Evolutionary conservation across 2,888 invertebrate species (phyloP).

Genomic region (Epinotia brunnichana): DNA sequence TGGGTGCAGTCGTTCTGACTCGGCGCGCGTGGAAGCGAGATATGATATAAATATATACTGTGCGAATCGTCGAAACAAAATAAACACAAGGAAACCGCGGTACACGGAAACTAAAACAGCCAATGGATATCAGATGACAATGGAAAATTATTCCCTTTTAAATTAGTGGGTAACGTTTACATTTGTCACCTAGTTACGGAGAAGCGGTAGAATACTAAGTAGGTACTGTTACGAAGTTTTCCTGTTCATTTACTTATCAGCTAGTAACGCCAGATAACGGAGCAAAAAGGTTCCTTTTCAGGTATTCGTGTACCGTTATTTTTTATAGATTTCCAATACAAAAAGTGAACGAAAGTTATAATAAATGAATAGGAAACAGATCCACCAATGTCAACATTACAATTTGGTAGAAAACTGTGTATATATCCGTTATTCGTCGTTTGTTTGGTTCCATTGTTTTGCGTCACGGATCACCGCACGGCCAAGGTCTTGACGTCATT

Average conservation of each 20-base stretch:
- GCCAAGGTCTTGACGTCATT: constrained; percentile 47
- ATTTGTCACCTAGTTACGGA: constrained; percentile 8
- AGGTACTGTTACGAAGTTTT: constrained; percentile 2
- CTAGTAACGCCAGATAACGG: too few species aligned
- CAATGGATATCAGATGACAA: constrained; percentile 19
- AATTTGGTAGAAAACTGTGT: constrained; percentile 27
- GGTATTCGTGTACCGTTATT: background rate
- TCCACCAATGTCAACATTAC: constrained; percentile 28
- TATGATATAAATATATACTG: background rate
- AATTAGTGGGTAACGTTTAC: constrained; percentile 12
- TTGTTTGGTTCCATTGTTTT: constrained; percentile 48
- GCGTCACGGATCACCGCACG: constrained; percentile 47
- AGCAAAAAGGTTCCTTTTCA: too few species aligned
- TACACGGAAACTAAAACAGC: constrained; percentile 7
- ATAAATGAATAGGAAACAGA: constrained; percentile 6
- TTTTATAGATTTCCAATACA: too few species aligned
- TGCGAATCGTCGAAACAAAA: background rate
- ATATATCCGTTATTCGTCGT: constrained; percentile 46
- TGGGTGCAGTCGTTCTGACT: background rate
- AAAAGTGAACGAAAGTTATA: background rate
- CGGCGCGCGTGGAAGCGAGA: background rate
- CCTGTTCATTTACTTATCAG: background rate
- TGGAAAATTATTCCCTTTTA: constrained; percentile 23
- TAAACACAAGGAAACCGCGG: background rate
- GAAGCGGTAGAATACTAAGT: constrained; percentile 11